Percentiles rank a stretch among this genome's conserved stretches.
Conservation (phyloP, 2,797 vertebrate genomes). For the Xenopus petersii region DNA sequence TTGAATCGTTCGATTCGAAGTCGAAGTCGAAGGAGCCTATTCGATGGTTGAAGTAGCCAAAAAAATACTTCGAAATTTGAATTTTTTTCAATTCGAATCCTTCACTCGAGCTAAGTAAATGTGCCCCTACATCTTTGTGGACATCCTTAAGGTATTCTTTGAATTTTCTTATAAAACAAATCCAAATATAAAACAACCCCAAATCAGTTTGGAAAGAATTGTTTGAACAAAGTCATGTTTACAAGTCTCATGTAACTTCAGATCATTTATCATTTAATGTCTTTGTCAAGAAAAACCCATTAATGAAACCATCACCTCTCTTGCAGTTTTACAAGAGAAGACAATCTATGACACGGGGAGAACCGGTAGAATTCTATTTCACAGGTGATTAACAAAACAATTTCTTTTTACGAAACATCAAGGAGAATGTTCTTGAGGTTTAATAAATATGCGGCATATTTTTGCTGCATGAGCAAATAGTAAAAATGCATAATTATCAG, state of each 20-base stretch:
- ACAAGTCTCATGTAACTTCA: neutral
- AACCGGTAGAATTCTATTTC: constrained; percentile 35
- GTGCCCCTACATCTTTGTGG: too few relatives aligned
- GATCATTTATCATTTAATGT: constrained; percentile 17
- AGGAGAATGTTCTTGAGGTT: constrained; percentile 15
- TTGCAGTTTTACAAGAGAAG: constrained; percentile 18
- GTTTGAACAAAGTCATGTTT: too few relatives aligned
- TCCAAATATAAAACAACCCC: too few relatives aligned
- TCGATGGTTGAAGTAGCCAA: too few relatives aligned
- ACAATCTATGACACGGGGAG: constrained; percentile 30
- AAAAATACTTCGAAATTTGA: too few relatives aligned
- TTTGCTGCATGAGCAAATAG: constrained; percentile 16
- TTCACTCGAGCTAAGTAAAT: too few relatives aligned
- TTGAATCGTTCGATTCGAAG: too few relatives aligned
- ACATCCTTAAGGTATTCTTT: too few relatives aligned
- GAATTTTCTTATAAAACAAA: too few relatives aligned
- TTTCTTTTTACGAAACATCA: constrained; percentile 31
- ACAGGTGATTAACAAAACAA: constrained; percentile 45
- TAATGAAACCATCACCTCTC: constrained; percentile 17
- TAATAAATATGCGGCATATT: neutral
- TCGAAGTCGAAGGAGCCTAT: too few relatives aligned
- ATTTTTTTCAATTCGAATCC: too few relatives aligned
- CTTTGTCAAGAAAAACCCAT: constrained; percentile 11
- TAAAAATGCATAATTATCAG: constrained; percentile 16
- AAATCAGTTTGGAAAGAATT: too few relatives aligned